Percentiles rank a stretch among this genome's conserved stretches.
Conservation (phyloP, 2,888 invertebrate species). For the Xanthia icteritia region DNA sequence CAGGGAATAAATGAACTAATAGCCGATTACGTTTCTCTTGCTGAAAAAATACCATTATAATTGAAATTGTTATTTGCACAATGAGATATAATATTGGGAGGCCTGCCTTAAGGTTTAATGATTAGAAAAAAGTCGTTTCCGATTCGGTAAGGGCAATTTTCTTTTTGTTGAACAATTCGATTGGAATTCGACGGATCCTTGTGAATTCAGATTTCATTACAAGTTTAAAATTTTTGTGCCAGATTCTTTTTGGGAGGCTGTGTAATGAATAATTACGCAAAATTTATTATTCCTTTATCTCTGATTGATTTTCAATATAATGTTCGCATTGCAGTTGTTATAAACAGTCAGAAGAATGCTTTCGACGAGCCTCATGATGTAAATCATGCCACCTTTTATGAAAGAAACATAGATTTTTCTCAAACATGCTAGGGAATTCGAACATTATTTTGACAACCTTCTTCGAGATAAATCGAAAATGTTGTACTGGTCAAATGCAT, state of each 20-base stretch:
- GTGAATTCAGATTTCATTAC: slow-evolving; percentile 48
- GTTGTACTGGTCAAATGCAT: too few relatives aligned
- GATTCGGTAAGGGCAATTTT: slow-evolving; percentile 57
- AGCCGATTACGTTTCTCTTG: slow-evolving; percentile 51
- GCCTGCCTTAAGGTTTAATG: slow-evolving; percentile 56
- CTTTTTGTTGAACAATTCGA: slow-evolving; percentile 58
- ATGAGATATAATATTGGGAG: slow-evolving; percentile 55
- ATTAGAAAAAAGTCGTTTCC: slow-evolving; percentile 58
- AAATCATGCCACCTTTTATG: not conserved
- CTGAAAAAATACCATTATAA: slow-evolving; percentile 60
- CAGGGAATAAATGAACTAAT: slow-evolving; percentile 56
- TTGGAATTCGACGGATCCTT: slow-evolving; percentile 51
- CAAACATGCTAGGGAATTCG: too few relatives aligned
- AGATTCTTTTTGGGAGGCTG: slow-evolving; percentile 7
- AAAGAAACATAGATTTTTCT: not conserved
- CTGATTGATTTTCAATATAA: not conserved
- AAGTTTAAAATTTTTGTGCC: slow-evolving; percentile 30
- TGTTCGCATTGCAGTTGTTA: not conserved
- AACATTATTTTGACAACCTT: too few relatives aligned
- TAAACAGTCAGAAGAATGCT: not conserved
- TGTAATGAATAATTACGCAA: not conserved
- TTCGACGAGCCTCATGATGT: not conserved
- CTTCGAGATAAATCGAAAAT: too few relatives aligned
- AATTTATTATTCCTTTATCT: not conserved
- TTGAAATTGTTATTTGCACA: slow-evolving; percentile 66